Percentiles rank a stretch among this genome's conserved stretches.
phyloP scores from a whole-genome alignment of 2,888 invertebrate genomes.

The Acleris emargana region DNA sequence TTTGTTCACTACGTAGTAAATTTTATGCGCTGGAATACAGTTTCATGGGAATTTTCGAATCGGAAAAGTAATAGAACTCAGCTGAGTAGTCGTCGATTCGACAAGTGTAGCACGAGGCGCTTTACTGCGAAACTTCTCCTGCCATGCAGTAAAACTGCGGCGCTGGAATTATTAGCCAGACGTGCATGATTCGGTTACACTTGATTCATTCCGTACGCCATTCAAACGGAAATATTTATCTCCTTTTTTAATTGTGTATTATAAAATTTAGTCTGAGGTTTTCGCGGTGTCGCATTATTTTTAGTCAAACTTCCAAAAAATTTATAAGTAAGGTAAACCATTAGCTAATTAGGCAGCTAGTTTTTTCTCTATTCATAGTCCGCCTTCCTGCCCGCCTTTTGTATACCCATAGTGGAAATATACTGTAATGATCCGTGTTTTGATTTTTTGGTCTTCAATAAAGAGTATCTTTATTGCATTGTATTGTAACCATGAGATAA shows the following conservation, averaged over 20 bases:
- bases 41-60: constrained; percentile 45
- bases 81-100: constrained; percentile 46
- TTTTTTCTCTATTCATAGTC: too few species aligned
- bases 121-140: constrained; percentile 49
- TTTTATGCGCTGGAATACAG: constrained; percentile 52
- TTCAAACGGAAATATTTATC: constrained; percentile 10
- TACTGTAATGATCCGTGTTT: too few species aligned
- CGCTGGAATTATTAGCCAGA: constrained; percentile 41
- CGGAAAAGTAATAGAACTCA: constrained; percentile 45
- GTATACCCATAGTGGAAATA: too few species aligned
- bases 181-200: constrained; percentile 41
- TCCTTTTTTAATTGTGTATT: neutral
- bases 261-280: too few species aligned
- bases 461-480: too few species aligned
- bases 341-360: too few species aligned
- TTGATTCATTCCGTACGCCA: constrained; percentile 8
- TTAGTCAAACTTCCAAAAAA: too few species aligned
- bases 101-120: constrained; percentile 45
- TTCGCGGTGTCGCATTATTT: too few species aligned
- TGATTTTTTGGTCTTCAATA: too few species aligned
- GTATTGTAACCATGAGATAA: too few species aligned
- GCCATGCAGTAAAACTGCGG: constrained; percentile 45
- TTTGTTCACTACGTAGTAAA: constrained; percentile 53
- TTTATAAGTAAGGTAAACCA: too few species aligned
- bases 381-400: too few species aligned